These are phyloP conservation scores for Drosophila anomalata DNA, from an alignment of 2,888 invertebrate species.

Conservation along the genomic window DNA sequence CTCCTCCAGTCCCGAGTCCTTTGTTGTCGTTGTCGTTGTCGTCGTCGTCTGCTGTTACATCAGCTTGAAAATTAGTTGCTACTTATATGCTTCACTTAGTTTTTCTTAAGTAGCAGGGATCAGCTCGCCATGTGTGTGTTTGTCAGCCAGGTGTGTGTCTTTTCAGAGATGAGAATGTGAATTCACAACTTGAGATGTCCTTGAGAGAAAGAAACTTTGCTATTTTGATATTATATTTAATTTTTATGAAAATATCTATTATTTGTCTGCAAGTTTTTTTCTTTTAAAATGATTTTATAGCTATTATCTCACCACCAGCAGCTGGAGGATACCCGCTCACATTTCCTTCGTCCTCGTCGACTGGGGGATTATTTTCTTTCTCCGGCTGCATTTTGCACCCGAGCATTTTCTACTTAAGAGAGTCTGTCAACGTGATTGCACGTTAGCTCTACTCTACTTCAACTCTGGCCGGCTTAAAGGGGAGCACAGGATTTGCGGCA, in stretches of 20 bases:
- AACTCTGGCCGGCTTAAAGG: conserved; percentile 22
- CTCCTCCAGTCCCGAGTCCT: conserved; percentile 14
- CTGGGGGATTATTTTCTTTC: conserved; percentile 66
- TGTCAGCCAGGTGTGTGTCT: conserved; percentile 58
- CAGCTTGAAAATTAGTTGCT: conserved; percentile 78
- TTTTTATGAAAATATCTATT: too few relatives aligned
- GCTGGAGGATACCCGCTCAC: neutral
- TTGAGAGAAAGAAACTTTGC: neutral
- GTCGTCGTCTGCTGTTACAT: conserved; percentile 64
- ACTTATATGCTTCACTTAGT: conserved; percentile 79
- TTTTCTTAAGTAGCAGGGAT: conserved; percentile 77
- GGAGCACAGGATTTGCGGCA: conserved; percentile 52
- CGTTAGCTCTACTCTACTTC: conserved; percentile 51
- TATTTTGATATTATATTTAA: neutral
- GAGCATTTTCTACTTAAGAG: conserved; percentile 70
- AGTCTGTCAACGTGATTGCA: conserved; percentile 76
- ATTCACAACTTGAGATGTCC: neutral
- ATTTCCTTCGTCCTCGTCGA: neutral
- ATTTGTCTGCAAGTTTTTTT: too few relatives aligned
- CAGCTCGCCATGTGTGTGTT: conserved; percentile 53
- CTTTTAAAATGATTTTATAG: neutral
- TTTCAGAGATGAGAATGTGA: conserved; percentile 31
- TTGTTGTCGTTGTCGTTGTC: conserved; percentile 37
- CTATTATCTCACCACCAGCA: conserved; percentile 10
- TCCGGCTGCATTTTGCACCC: conserved; percentile 61